Percentiles rank a stretch among this genome's conserved stretches.
These are phyloP conservation scores for Drosophila neocordata DNA, from an alignment of 1,140 invertebrate genomes.

Conservation along the genomic window DNA sequence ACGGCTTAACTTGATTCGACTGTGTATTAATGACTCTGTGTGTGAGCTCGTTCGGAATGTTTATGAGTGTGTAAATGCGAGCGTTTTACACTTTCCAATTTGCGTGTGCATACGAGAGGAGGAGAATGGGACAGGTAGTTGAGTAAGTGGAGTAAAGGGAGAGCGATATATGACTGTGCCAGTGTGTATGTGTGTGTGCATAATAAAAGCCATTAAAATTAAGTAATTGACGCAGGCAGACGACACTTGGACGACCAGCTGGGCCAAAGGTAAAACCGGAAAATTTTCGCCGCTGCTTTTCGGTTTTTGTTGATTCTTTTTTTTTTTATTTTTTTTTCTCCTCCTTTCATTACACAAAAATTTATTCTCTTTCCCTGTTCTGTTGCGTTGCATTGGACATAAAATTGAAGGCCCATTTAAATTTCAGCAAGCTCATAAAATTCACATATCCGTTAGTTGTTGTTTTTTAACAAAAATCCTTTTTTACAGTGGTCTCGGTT, in stretches of 20 bases:
- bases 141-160: background rate
- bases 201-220: slow-evolving; percentile 70
- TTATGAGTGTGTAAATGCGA: slow-evolving; percentile 49
- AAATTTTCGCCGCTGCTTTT: slow-evolving; percentile 31
- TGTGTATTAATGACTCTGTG: slow-evolving; percentile 39
- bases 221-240: slow-evolving; percentile 62
- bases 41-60: slow-evolving; percentile 36
- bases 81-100: slow-evolving; percentile 56
- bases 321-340: background rate
- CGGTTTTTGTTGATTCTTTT: too few species aligned
- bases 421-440: slow-evolving; percentile 61
- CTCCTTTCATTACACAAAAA: background rate
- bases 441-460: slow-evolving; percentile 41
- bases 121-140: background rate
- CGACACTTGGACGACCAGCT: slow-evolving; percentile 36
- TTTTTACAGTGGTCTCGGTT: slow-evolving; percentile 38
- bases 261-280: slow-evolving; percentile 49
- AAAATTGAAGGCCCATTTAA: slow-evolving; percentile 63
- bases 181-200: slow-evolving; percentile 41
- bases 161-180: slow-evolving; percentile 8
- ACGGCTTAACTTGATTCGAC: slow-evolving; percentile 1
- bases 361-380: slow-evolving; percentile 5
- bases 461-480: slow-evolving; percentile 2
- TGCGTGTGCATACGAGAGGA: slow-evolving; percentile 31
- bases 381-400: slow-evolving; percentile 38